Evolutionary conservation across 1,140 invertebrate species (phyloP), one percentile per base, ranked within the genome.

Genomic region (Macrostomum lignano): DNA sequence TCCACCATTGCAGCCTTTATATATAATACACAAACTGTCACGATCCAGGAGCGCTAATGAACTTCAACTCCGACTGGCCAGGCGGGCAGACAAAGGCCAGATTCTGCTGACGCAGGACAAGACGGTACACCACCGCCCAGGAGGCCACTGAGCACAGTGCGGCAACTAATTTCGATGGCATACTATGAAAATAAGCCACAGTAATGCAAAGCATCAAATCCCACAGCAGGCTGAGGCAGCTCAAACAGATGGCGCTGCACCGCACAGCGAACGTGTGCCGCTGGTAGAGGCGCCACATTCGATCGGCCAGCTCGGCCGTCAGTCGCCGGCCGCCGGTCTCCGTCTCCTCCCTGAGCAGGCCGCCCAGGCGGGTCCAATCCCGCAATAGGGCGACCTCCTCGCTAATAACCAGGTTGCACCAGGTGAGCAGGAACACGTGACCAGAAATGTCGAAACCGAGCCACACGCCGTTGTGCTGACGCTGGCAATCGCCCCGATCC

Each of bases 371-470:
- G 45, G 81, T 76, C 82, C 82, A 91, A 17, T 74, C 72, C 43
- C 73, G 60, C 29, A 91, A 72, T 11, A 71, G 69, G 42, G 69
- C 66, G 0, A 71, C 70, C 61, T 93, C 84, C 62, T 93, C 84
- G 10, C 77, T 72, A 23, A 91, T 66, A 28, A 84, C 66, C 35
- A 91, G 61, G 43, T 72, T 73, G 21, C 75, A 78, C 52, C 86
- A 84, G 29, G 91, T 75, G 4, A 93, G 61, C 21, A 94, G 72
- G 56, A 93, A 94, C 4, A 73, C 70, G 51, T 94, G 84, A 0
- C 84, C 81, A 7, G 82, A 91, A 43, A 91, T 72, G 49, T 93
- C 82, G 48, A 93, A 74, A 10, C 77, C 73, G 45, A 72, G 68
- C 82, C 82, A 91, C 10, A 39, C 39, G 39, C 49, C 40, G 25